A percentile compares a stretch with the other conserved stretches of the same genome.
Evolutionary conservation across 2,113 vertebrate species (phyloP).

Genomic region (Circaetus gallicus): DNA sequence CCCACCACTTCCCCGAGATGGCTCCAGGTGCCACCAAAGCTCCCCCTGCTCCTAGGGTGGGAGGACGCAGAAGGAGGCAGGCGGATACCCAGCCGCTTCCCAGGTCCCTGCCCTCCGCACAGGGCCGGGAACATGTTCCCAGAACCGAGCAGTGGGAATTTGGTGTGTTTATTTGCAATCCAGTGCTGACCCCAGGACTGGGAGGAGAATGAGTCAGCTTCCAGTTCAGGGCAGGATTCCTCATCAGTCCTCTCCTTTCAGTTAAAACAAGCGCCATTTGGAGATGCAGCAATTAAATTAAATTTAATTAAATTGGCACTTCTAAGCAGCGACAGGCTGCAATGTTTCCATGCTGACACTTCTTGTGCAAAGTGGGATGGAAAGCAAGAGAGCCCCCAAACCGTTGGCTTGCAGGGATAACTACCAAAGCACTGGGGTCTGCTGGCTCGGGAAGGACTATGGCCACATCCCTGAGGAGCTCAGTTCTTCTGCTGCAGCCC

Average conservation of each 20-base stretch:
- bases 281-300: not conserved
- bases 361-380: accelerated
- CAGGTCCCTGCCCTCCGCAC: not conserved
- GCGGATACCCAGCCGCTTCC: not conserved
- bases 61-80: not conserved
- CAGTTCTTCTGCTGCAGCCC: not conserved
- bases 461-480: not conserved
- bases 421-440: accelerated
- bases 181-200: not conserved
- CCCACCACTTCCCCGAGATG: accelerated
- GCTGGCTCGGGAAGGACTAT: accelerated
- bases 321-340: not conserved
- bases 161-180: conserved; percentile 18
- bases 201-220: conserved; percentile 17
- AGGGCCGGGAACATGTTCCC: not conserved
- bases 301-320: not conserved
- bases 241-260: not conserved
- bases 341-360: accelerated
- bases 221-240: conserved; percentile 3
- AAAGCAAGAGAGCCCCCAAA: not conserved
- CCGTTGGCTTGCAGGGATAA: accelerated
- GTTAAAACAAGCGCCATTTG: not conserved
- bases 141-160: conserved; percentile 17
- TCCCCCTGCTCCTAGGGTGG: not conserved
- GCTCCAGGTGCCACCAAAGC: not conserved